Evolutionary conservation across 2,888 invertebrate genomes (phyloP).

Genomic region (Nebria salina): DNA sequence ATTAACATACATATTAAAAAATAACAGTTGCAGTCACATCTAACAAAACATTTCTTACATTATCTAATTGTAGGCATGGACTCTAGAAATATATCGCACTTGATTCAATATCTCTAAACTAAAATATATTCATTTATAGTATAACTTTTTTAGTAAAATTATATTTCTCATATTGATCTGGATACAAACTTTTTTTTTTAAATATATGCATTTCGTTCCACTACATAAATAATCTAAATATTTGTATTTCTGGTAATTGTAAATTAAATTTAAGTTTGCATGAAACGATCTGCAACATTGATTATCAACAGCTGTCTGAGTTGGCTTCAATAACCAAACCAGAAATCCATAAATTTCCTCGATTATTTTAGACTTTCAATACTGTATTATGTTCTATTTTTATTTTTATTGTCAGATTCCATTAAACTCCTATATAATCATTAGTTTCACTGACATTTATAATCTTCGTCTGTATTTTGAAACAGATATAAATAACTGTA

Average conservation of each 20-base stretch:
- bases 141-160: background rate
- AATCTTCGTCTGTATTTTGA: background rate
- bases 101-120: no score
- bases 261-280: no score
- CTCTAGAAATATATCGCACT: no score
- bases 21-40: no score
- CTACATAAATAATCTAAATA: no score
- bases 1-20: no score
- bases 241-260: no score
- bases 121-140: background rate
- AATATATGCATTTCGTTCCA: no score
- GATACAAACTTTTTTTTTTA: no score
- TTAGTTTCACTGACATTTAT: background rate
- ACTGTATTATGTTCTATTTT: background rate
- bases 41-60: no score
- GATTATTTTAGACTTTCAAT: constrained; percentile 12
- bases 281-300: background rate
- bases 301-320: constrained; percentile 10
- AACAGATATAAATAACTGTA: background rate
- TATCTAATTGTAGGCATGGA: no score
- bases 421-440: background rate
- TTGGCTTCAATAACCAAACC: background rate
- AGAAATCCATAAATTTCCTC: constrained; percentile 1
- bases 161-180: background rate
- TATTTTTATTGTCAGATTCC: constrained; percentile 5